A percentile compares a stretch with the other conserved stretches of the same genome.
Evolutionary conservation across 2,113 vertebrate species (phyloP).

Genomic region (Thermophis baileyi): DNA sequence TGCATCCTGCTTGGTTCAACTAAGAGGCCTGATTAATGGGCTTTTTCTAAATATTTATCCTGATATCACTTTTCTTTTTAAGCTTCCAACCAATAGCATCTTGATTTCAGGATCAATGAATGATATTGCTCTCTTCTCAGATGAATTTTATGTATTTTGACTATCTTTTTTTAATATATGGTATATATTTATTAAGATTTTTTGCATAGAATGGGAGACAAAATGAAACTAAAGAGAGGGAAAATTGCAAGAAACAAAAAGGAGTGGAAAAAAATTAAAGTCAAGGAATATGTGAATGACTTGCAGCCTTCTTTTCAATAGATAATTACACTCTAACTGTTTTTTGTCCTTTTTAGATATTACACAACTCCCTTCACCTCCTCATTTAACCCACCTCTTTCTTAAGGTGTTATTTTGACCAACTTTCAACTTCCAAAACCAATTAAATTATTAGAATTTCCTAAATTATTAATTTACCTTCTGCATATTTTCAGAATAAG

Average conservation of each 20-base stretch:
- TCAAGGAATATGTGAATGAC: neutral
- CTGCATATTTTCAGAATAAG: neutral
- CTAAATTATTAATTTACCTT: neutral
- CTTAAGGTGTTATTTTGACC: neutral
- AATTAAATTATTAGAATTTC: neutral
- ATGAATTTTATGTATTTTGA: neutral
- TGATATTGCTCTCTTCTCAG: neutral
- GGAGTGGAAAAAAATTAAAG: neutral
- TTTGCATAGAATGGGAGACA: neutral
- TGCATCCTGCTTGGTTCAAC: neutral
- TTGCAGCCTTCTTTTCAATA: neutral
- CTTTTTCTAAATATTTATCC: neutral
- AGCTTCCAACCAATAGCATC: neutral
- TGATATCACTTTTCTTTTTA: neutral
- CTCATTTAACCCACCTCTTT: neutral
- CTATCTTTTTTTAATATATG: neutral
- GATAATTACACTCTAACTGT: neutral
- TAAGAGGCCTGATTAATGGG: neutral
- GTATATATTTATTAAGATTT: neutral
- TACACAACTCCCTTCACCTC: neutral
- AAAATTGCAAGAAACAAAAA: neutral
- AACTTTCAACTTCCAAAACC: neutral
- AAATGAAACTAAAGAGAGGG: neutral
- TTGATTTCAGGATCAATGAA: neutral
- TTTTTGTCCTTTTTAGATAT: neutral